These are phyloP conservation scores for Euzetes globulus DNA, from an alignment of 2,888 invertebrate genomes.

Conservation along the genomic window DNA sequence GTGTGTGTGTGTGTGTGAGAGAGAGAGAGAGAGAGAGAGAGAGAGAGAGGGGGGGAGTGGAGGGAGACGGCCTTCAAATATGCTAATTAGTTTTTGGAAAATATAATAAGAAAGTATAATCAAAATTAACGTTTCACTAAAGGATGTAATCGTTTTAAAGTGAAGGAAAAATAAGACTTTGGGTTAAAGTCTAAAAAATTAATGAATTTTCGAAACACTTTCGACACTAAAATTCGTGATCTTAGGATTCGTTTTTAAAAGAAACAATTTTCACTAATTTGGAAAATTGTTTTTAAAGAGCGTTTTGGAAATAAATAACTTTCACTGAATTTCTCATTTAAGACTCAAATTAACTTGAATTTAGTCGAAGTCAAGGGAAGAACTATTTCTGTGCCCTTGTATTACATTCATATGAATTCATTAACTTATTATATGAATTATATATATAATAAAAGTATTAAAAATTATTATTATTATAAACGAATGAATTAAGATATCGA, in stretches of 20 bases:
- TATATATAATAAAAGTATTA: not conserved
- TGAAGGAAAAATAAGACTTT: not conserved
- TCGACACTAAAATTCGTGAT: not conserved
- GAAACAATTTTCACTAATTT: not conserved
- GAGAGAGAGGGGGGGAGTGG: not conserved
- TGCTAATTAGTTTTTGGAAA: not conserved
- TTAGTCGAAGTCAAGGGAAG: constrained; percentile 11
- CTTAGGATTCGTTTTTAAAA: not conserved
- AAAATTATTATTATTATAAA: not conserved
- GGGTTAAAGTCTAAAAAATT: not conserved
- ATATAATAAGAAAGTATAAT: not conserved
- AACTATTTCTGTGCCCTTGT: constrained; percentile 5
- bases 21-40: too few species aligned
- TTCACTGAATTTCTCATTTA: not conserved
- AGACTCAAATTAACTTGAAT: not conserved
- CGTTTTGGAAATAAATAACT: not conserved
- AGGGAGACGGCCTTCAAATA: not conserved
- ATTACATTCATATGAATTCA: constrained; percentile 16
- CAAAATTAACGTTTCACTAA: not conserved
- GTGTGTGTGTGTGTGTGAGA: too few species aligned
- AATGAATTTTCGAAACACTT: not conserved
- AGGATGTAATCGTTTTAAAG: not conserved
- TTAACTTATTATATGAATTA: constrained; percentile 9
- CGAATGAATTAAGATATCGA: not conserved
- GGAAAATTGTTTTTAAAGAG: not conserved